A percentile compares a stretch with the other conserved stretches of the same genome.
phyloP scores from a whole-genome alignment of 2,797 vertebrate species.

The Scolopax rusticola region DNA sequence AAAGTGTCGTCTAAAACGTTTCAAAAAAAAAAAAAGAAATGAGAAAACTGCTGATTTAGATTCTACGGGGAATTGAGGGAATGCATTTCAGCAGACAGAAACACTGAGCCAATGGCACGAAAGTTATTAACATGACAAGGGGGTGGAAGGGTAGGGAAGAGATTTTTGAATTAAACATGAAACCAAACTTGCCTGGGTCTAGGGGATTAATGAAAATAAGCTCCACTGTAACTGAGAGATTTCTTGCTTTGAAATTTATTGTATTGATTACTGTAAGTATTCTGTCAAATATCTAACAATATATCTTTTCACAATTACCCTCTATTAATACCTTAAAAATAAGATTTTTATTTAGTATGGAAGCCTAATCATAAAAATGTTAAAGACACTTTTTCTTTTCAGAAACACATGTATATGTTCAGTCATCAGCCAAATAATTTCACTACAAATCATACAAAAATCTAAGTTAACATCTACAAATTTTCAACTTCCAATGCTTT shows the following conservation, averaged over 20 bases:
- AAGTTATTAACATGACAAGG: not conserved
- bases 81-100: not conserved
- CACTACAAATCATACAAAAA: not conserved
- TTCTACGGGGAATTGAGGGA: not conserved
- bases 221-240: not conserved
- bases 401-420: not conserved
- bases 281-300: not conserved
- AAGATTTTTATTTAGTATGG: not conserved
- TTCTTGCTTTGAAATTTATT: not conserved
- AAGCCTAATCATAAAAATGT: not conserved
- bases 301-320: not conserved
- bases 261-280: not conserved
- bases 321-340: not conserved
- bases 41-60: not conserved
- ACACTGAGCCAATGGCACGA: not conserved
- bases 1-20: not conserved
- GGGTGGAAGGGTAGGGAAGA: not conserved
- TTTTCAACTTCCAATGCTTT: not conserved
- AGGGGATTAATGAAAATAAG: not conserved
- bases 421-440: not conserved
- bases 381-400: not conserved
- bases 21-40: not conserved
- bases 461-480: not conserved
- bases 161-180: not conserved
- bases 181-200: not conserved